These are phyloP conservation scores for Nothoprocta pentlandii DNA, from an alignment of 2,113 vertebrate species.

Conservation along the genomic window DNA sequence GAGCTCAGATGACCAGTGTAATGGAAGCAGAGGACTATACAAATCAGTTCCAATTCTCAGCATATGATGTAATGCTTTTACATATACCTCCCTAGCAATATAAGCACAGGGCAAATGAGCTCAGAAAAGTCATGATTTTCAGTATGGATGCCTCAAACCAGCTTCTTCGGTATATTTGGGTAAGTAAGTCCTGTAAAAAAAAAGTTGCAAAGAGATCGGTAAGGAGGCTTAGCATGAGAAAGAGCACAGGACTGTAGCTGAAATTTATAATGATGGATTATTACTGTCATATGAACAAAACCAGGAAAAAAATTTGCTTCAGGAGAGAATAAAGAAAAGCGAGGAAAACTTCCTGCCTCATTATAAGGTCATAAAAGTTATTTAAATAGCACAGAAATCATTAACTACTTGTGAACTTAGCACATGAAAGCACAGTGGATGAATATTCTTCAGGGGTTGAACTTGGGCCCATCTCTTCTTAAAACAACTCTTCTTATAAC, in stretches of 20 bases:
- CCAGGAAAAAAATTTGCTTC: neutral
- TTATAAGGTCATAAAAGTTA: neutral
- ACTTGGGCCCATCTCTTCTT: neutral
- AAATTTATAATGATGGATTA: neutral
- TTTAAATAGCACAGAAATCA: neutral
- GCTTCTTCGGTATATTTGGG: neutral
- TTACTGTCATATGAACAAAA: slow-evolving; percentile 5
- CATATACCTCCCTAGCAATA: neutral
- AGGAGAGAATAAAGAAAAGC: neutral
- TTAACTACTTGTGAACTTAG: neutral
- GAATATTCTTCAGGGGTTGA: neutral
- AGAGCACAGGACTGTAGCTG: neutral
- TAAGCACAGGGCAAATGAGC: neutral
- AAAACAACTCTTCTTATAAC: neutral
- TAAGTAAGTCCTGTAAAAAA: neutral
- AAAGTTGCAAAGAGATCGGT: neutral
- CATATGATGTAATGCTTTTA: neutral
- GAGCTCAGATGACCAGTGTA: neutral
- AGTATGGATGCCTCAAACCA: neutral
- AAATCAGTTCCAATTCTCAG: neutral
- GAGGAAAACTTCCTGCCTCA: neutral
- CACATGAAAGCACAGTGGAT: neutral
- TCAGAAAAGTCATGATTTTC: neutral
- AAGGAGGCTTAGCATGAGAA: neutral
- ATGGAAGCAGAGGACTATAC: neutral